phyloP scores from a whole-genome alignment of 2,113 vertebrate genomes.

The Esox niger region DNA sequence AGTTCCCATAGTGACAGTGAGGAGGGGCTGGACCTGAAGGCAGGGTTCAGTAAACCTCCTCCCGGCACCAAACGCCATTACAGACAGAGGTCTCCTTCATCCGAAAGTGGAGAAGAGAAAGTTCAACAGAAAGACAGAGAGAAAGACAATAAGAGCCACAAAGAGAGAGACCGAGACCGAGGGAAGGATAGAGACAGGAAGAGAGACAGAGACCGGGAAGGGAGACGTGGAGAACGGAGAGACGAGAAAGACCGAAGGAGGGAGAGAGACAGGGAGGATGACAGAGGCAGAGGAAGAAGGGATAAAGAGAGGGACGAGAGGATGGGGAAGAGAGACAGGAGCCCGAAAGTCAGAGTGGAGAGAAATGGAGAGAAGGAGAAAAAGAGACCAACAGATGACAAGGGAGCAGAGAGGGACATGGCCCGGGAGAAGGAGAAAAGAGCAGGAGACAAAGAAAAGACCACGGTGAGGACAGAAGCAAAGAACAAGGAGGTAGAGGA shows the following conservation, averaged over 20 bases:
- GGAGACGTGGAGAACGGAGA: conserved; percentile 50
- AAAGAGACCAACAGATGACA: conserved; percentile 56
- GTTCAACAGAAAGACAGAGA: conserved; percentile 53
- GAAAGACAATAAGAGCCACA: conserved; percentile 58
- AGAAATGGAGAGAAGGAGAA: conserved; percentile 13
- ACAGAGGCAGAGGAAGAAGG: conserved; percentile 24
- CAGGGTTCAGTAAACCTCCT: conserved; percentile 62
- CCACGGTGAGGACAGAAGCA: conserved; percentile 47
- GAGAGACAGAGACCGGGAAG: conserved; percentile 55
- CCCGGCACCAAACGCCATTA: conserved; percentile 66
- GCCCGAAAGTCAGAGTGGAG: conserved; percentile 30
- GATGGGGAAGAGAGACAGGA: conserved; percentile 39
- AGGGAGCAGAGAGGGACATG: conserved; percentile 57
- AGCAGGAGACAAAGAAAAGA: conserved; percentile 50
- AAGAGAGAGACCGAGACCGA: conserved; percentile 62
- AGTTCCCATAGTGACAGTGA: conserved; percentile 72
- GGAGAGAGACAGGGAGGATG: conserved; percentile 59
- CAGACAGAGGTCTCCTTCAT: conserved; percentile 77
- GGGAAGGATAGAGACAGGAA: conserved; percentile 56
- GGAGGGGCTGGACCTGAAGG: conserved; percentile 42
- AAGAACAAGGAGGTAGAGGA: conserved; percentile 63
- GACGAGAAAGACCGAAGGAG: conserved; percentile 53
- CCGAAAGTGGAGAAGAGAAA: conserved; percentile 76
- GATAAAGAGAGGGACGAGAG: conserved; percentile 37
- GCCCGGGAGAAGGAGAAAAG: conserved; percentile 56